These are phyloP conservation scores for Magallana ariakensis DNA, from an alignment of 1,140 invertebrate species.

Conservation along the genomic window DNA sequence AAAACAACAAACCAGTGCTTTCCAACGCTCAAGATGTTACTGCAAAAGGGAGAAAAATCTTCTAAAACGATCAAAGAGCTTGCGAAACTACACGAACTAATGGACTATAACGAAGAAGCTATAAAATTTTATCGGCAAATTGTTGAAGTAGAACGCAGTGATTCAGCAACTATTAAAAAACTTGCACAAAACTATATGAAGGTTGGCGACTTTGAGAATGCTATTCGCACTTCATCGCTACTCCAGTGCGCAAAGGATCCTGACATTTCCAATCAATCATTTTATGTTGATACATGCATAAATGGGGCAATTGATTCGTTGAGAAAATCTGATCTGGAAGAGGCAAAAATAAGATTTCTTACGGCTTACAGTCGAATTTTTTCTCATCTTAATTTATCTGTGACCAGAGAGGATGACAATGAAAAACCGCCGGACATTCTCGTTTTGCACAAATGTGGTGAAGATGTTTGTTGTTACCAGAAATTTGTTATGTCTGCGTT, in stretches of 20 bases:
- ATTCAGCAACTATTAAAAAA: neutral
- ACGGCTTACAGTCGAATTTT: neutral
- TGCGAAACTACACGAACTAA: slow-evolving; percentile 8
- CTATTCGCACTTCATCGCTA: neutral
- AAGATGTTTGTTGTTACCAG: neutral
- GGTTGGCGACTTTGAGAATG: neutral
- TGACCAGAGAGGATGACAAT: neutral
- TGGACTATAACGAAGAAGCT: neutral
- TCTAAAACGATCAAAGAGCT: neutral
- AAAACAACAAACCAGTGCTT: neutral
- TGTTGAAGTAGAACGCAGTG: neutral
- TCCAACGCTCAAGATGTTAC: neutral
- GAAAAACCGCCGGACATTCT: neutral
- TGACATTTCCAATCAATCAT: neutral
- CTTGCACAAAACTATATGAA: slow-evolving; percentile 9
- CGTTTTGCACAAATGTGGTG: neutral
- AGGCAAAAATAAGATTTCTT: neutral
- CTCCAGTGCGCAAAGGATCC: neutral
- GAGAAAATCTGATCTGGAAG: neutral
- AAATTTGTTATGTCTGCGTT: neutral
- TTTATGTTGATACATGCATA: neutral
- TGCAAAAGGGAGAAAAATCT: neutral
- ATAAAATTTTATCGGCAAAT: neutral
- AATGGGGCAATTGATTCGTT: neutral
- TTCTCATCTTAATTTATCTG: neutral